phyloP scores from a whole-genome alignment of 2,113 vertebrate species.

The Reinhardtius hippoglossoides region DNA sequence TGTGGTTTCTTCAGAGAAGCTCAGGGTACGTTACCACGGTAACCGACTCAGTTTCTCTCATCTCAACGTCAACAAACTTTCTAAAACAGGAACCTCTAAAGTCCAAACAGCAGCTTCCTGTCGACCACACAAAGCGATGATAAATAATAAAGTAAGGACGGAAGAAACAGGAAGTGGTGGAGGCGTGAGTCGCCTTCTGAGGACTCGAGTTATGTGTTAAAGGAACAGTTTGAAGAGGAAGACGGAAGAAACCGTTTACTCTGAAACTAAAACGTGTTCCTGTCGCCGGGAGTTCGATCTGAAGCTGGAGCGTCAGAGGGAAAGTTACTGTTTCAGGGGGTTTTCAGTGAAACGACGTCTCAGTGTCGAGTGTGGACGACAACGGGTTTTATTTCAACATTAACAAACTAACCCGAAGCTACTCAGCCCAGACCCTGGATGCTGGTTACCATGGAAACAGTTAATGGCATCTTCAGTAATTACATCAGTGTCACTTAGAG shows the following conservation, averaged over 20 bases:
- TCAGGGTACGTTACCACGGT: background rate
- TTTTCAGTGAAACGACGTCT: too few species aligned
- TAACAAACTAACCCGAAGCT: too few species aligned
- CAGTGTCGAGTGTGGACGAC: too few species aligned
- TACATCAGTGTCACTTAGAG: constrained; percentile 27
- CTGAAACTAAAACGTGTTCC: background rate
- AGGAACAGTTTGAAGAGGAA: background rate
- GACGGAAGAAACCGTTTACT: background rate
- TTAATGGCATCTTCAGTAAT: constrained; percentile 25
- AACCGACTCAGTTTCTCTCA: background rate
- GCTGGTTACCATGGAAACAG: constrained; percentile 7
- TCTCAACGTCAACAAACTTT: background rate
- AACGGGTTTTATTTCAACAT: too few species aligned
- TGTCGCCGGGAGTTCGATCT: background rate
- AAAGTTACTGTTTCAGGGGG: too few species aligned
- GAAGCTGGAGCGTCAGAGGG: too few species aligned
- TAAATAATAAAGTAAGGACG: too few species aligned
- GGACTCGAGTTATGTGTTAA: too few species aligned
- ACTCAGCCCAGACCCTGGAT: background rate
- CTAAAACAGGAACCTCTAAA: background rate
- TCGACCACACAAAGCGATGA: too few species aligned
- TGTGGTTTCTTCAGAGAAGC: too few species aligned
- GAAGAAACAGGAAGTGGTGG: background rate
- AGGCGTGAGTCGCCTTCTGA: background rate
- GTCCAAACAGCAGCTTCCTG: background rate